Base-by-base conservation (phyloP, 2,888 invertebrate genomes). In the Trilocha varians region DNA sequence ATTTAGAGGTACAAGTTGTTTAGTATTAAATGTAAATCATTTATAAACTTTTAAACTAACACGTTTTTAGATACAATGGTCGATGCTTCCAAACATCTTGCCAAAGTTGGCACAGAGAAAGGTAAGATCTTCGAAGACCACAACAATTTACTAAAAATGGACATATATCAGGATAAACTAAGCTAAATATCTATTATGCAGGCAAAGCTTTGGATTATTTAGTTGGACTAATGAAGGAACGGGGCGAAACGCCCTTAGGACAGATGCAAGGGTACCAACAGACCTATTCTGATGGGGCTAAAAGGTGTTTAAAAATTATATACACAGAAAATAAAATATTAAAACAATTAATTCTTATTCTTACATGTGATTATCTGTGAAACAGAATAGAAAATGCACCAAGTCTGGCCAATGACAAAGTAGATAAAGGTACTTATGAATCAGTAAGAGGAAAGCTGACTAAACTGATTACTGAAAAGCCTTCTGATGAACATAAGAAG, bases 261-360 rank as follows among this genome's bases (percentile, higher is more conserved):
- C 46, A 54, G 5, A 46, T 77, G 25, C 77, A 77, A 54, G 78
- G 77, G 9, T 73, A 77, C 45, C 52, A 60, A 6, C 77, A 77
- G 47, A 62, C 59, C 13, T 70, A 70, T 44, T 38, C 32, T 2
- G 72, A 73, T 36, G 78, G 60, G 0, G 78, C 77, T 4, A 54
- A 59, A 43, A 69, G 78, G 78, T 41, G 25, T 25, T 11, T 3
- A 25, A 2, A 25, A 25, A 25, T 25, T 25, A 18, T n/a, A n/a
- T n/a, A n/a, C n/a, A n/a, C n/a, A n/a, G n/a, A n/a, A n/a, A n/a
- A n/a, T n/a, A n/a, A n/a, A n/a, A n/a, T n/a, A n/a, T n/a, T n/a
- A n/a, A n/a, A n/a, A n/a, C n/a, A n/a, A n/a, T n/a, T n/a, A n/a
- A n/a, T n/a, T n/a, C n/a, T n/a, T n/a, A n/a, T n/a, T n/a, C n/a